These are phyloP conservation scores for Epicauta chinensis DNA, from an alignment of 1,140 invertebrate genomes.

Conservation along the genomic window DNA sequence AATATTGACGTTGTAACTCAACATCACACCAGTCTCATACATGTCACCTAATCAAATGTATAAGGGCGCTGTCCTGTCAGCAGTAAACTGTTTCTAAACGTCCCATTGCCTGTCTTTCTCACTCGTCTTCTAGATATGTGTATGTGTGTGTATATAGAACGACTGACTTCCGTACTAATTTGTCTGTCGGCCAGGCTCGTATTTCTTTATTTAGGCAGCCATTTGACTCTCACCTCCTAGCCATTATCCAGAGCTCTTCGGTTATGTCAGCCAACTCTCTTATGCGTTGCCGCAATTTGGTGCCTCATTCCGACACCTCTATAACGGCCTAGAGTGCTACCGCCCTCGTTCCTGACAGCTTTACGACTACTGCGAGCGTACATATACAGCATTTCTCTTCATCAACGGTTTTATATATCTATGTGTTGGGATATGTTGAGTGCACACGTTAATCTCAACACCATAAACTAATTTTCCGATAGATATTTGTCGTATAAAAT, in stretches of 20 bases:
- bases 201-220: conserved; percentile 38
- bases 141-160: no score
- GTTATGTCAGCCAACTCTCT: conserved; percentile 22
- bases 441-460: conserved; percentile 19
- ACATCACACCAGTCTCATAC: conserved; percentile 26
- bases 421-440: conserved; percentile 13
- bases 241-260: conserved; percentile 30
- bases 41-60: conserved; percentile 35
- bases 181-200: conserved; percentile 34
- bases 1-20: conserved; percentile 33
- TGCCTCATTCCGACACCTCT: conserved; percentile 19
- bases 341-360: conserved; percentile 35
- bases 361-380: conserved; percentile 29
- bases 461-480: no score
- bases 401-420: conserved; percentile 28
- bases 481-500: no score
- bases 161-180: conserved; percentile 28
- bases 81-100: no score
- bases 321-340: conserved; percentile 30
- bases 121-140: no score
- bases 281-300: conserved; percentile 31
- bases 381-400: conserved; percentile 36
- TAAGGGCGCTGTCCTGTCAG: not conserved
- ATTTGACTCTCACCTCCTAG: conserved; percentile 37
- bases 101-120: no score